A percentile compares a stretch with the other conserved stretches of the same genome.
phyloP scores from a whole-genome alignment of 2,113 vertebrate genomes.

The Notechis scutatus region DNA sequence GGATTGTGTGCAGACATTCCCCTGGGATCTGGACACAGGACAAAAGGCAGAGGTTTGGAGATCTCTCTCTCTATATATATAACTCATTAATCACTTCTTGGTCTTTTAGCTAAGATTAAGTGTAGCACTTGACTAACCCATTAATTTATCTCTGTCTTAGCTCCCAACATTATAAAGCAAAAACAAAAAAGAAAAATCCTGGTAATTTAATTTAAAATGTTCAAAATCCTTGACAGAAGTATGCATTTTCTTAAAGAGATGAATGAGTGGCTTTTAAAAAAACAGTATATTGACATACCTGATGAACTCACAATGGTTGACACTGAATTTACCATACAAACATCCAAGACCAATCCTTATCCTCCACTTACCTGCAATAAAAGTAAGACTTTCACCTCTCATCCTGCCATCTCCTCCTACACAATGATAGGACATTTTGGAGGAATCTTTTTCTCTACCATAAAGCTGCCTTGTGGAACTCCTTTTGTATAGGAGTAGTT shows the following conservation, averaged over 20 bases:
- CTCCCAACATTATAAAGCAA: background rate
- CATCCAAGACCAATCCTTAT: background rate
- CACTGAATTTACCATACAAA: background rate
- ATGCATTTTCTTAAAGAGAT: background rate
- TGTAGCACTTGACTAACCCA: background rate
- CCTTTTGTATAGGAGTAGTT: background rate
- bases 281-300: background rate
- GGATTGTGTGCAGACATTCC: background rate
- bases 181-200: background rate
- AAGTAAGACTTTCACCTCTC: background rate
- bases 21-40: background rate
- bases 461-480: background rate
- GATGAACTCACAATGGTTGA: background rate
- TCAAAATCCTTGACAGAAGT: background rate
- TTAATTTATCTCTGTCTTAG: background rate
- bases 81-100: background rate
- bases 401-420: background rate
- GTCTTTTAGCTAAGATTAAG: background rate
- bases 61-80: background rate
- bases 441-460: background rate
- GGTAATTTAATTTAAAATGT: background rate
- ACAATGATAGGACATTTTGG: background rate
- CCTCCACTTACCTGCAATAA: background rate
- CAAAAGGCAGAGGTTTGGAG: background rate
- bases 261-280: background rate